These are phyloP conservation scores for Dendroctonus valens DNA, from an alignment of 1,140 invertebrate species.

Conservation along the genomic window DNA sequence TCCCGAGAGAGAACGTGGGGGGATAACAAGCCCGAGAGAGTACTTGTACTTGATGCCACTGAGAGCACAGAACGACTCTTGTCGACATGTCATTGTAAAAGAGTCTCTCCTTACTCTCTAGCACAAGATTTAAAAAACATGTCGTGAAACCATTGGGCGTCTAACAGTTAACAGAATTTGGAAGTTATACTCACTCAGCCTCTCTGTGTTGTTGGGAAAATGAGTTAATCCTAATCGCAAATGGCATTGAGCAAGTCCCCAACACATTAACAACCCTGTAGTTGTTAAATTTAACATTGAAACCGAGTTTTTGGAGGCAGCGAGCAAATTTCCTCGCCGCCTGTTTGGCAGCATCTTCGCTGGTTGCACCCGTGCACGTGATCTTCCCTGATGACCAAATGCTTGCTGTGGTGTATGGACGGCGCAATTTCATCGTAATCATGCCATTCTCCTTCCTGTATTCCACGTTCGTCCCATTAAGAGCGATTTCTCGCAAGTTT, in stretches of 20 bases:
- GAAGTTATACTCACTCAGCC: slow-evolving; percentile 68
- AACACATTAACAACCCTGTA: slow-evolving; percentile 97
- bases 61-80: too few relatives aligned
- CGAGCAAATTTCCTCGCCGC: slow-evolving; percentile 89
- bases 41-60: too few relatives aligned
- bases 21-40: too few relatives aligned
- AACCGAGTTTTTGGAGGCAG: slow-evolving; percentile 90
- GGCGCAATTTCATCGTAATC: slow-evolving; percentile 95
- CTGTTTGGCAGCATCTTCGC: slow-evolving; percentile 85
- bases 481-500: slow-evolving; percentile 92
- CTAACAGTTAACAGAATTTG: background rate
- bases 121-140: too few relatives aligned
- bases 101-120: too few relatives aligned
- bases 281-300: slow-evolving; percentile 85
- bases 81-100: too few relatives aligned
- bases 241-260: slow-evolving; percentile 95
- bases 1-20: too few relatives aligned
- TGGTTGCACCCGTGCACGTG: slow-evolving; percentile 94
- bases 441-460: slow-evolving; percentile 95
- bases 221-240: slow-evolving; percentile 89
- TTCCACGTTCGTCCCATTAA: slow-evolving; percentile 91
- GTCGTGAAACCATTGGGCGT: too few relatives aligned
- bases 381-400: slow-evolving; percentile 98
- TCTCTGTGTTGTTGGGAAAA: slow-evolving; percentile 82
- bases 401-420: slow-evolving; percentile 90